These are phyloP conservation scores for Danio albolineatus DNA, from an alignment of 2,797 vertebrate genomes.

Conservation along the genomic window DNA sequence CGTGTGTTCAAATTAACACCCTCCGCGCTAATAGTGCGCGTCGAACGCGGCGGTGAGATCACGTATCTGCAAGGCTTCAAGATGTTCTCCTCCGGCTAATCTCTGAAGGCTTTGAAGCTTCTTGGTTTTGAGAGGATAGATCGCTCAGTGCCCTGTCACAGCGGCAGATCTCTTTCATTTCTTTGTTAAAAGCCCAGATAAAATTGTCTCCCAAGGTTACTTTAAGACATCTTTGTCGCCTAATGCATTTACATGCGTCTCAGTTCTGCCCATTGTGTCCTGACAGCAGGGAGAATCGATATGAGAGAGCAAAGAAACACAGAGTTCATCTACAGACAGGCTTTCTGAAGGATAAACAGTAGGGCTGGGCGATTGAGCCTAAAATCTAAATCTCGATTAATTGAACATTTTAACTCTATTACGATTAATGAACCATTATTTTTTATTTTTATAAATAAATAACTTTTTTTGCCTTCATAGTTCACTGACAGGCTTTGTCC, in stretches of 20 bases:
- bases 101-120: conserved; percentile 21
- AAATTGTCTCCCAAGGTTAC: conserved; percentile 18
- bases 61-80: not conserved
- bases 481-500: too few relatives aligned
- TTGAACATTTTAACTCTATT: too few relatives aligned
- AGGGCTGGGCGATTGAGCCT: too few relatives aligned
- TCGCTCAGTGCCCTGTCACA: not conserved
- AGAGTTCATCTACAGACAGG: conserved; percentile 7
- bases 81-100: not conserved
- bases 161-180: conserved; percentile 1
- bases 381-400: too few relatives aligned
- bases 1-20: conserved; percentile 15
- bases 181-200: conserved; percentile 4
- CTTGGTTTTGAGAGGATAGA: not conserved
- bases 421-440: too few relatives aligned
- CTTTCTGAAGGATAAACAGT: conserved; percentile 54
- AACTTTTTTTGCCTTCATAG: too few relatives aligned
- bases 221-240: not conserved
- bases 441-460: too few relatives aligned
- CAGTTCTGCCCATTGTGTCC: not conserved
- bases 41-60: conserved; percentile 5
- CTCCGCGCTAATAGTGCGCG: not conserved
- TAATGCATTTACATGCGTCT: conserved; percentile 10
- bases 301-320: not conserved
- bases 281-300: conserved; percentile 18